Percentiles rank a stretch among this genome's conserved stretches.
These are phyloP conservation scores for Centropus bengalensis DNA, from an alignment of 2,113 vertebrate species.

Conservation along the genomic window DNA sequence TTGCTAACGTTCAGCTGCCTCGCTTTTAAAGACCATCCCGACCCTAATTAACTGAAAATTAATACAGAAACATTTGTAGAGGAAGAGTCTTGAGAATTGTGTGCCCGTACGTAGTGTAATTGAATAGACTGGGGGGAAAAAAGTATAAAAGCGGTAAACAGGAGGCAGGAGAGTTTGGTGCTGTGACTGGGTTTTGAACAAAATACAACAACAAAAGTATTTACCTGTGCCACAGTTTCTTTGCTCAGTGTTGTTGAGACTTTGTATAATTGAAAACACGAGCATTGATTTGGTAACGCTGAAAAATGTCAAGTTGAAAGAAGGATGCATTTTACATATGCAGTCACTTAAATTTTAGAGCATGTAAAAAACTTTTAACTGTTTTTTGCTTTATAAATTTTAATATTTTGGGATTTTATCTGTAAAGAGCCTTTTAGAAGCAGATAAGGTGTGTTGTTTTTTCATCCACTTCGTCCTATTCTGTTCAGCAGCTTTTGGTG, in stretches of 20 bases:
- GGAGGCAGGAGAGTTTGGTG: neutral
- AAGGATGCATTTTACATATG: neutral
- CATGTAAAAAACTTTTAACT: neutral
- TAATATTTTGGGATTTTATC: neutral
- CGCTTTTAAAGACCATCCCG: neutral
- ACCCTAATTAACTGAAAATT: neutral
- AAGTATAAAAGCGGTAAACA: neutral
- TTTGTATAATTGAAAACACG: neutral
- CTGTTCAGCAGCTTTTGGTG: neutral
- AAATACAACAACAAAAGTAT: neutral
- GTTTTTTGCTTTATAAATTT: neutral
- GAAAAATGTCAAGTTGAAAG: neutral
- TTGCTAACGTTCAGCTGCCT: conserved; percentile 3
- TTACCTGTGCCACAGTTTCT: neutral
- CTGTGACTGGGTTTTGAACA: neutral
- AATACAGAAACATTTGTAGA: conserved; percentile 3
- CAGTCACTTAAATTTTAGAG: neutral
- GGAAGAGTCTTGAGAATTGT: neutral
- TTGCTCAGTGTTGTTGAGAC: neutral
- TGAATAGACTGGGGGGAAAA: neutral
- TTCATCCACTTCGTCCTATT: neutral
- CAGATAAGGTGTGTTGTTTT: neutral
- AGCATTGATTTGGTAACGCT: neutral
- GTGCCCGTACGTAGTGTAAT: neutral
- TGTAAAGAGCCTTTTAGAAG: neutral